These are phyloP conservation scores for Halocynthia roretzi DNA, from an alignment of 23 tunicate species.

Conservation along the genomic window DNA sequence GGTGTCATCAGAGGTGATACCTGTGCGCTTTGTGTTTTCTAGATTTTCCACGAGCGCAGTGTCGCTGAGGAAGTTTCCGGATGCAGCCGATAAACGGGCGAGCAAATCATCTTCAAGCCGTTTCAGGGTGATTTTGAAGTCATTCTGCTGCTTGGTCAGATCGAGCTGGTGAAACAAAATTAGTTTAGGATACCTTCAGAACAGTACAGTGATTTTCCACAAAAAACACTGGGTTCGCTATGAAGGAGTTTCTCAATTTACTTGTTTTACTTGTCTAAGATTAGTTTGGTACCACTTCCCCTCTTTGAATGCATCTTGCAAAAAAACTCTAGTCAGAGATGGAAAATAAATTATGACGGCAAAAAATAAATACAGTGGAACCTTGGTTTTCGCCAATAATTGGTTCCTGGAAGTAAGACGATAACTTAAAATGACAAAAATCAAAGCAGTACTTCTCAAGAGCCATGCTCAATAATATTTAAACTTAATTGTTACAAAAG, in stretches of 20 bases:
- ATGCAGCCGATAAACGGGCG: constrained; percentile 89
- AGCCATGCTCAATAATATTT: neutral
- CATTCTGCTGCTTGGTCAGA: constrained; percentile 93
- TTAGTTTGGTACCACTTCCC: neutral
- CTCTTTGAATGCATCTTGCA: neutral
- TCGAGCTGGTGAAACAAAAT: constrained; percentile 38
- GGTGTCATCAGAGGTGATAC: constrained; percentile 9
- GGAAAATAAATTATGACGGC: neutral
- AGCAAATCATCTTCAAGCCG: constrained; percentile 86
- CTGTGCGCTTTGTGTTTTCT: constrained; percentile 91
- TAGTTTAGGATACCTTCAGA: neutral
- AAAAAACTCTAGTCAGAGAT: neutral
- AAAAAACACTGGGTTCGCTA: neutral
- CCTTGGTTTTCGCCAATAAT: too few relatives aligned
- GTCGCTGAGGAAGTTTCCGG: constrained; percentile 97
- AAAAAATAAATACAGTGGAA: too few relatives aligned
- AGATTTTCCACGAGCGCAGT: constrained; percentile 94
- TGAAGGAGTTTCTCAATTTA: neutral
- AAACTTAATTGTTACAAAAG: neutral
- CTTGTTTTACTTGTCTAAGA: neutral
- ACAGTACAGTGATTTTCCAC: neutral
- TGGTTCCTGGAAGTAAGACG: too few relatives aligned
- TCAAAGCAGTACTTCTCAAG: neutral
- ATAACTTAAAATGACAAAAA: too few relatives aligned
- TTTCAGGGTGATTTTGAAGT: constrained; percentile 94